phyloP scores from a whole-genome alignment of 2,888 invertebrate species.

The Marronus borbonicus region DNA sequence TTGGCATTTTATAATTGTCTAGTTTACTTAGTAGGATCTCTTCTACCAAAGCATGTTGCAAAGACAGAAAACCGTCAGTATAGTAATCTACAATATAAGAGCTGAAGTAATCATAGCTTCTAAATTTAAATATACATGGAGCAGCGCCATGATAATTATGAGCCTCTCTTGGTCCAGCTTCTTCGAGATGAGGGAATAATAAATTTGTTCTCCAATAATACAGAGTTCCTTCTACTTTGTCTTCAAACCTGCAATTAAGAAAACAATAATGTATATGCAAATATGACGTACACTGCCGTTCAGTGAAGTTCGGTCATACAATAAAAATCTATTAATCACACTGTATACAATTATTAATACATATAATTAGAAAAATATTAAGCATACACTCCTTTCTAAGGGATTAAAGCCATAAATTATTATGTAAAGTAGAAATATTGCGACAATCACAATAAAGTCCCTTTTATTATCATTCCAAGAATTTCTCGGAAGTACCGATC shows the following conservation, averaged over 20 bases:
- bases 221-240: neutral
- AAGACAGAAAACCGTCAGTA: constrained; percentile 77
- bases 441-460: too few species aligned
- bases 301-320: too few species aligned
- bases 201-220: constrained; percentile 79
- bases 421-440: too few species aligned
- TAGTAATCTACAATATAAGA: constrained; percentile 71
- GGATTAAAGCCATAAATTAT: too few species aligned
- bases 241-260: constrained; percentile 1
- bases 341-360: too few species aligned
- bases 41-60: constrained; percentile 72
- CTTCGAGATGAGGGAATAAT: constrained; percentile 68
- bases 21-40: neutral
- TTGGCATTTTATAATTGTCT: constrained; percentile 58
- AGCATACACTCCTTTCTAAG: too few species aligned
- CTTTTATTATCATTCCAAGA: too few species aligned
- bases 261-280: neutral
- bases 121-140: constrained; percentile 51
- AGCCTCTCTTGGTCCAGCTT: constrained; percentile 56
- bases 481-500: too few species aligned
- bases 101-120: neutral
- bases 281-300: too few species aligned
- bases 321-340: too few species aligned
- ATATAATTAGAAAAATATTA: too few species aligned
- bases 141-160: constrained; percentile 51